Evolutionary conservation across 2,888 invertebrate genomes (phyloP).

Genomic region (Melanchra persicariae): DNA sequence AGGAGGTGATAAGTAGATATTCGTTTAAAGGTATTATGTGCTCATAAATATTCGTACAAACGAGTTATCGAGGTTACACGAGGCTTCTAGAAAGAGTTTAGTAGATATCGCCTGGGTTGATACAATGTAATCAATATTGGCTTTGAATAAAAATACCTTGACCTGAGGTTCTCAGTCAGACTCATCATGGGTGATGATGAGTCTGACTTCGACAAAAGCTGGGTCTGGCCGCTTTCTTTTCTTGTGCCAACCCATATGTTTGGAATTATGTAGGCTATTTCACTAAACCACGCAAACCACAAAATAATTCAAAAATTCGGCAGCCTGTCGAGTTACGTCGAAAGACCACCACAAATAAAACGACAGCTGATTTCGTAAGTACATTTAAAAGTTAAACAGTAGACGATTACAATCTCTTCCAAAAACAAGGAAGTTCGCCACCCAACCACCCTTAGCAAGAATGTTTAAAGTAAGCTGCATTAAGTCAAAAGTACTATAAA

Average conservation of each 20-base stretch:
- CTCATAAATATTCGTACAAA: background rate
- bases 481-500: constrained; percentile 61
- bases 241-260: too few relatives aligned
- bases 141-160: background rate
- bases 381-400: constrained; percentile 62
- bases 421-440: constrained; percentile 43
- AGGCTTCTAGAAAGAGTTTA: background rate
- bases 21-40: background rate
- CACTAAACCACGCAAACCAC: background rate
- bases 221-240: too few relatives aligned
- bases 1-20: background rate
- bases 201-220: too few relatives aligned
- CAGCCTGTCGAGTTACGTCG: constrained; percentile 11
- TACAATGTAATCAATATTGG: background rate
- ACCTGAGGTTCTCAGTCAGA: too few relatives aligned
- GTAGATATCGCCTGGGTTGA: background rate
- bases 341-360: constrained; percentile 9
- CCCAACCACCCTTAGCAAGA: constrained; percentile 45
- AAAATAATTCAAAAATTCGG: constrained; percentile 18
- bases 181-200: too few relatives aligned
- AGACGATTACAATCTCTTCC: constrained; percentile 53
- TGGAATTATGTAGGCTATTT: too few relatives aligned
- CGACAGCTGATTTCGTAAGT: constrained; percentile 41
- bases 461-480: constrained; percentile 58
- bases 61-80: background rate